Evolutionary conservation across 1,140 invertebrate genomes (phyloP).

Genomic region (Caerostris darwini): DNA sequence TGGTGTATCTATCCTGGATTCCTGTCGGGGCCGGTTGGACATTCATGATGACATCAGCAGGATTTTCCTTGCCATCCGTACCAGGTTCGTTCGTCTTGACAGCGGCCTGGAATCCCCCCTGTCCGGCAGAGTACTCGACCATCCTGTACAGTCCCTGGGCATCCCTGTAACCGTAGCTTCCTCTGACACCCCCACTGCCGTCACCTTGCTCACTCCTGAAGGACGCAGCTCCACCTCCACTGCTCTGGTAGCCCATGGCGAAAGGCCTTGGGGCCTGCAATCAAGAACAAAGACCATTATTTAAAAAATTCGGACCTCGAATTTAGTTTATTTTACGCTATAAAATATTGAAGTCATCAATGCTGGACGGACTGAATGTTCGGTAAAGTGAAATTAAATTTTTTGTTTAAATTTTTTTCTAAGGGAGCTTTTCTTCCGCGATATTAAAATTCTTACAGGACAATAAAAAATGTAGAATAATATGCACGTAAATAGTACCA

Average conservation of each 20-base stretch:
- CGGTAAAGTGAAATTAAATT: no score
- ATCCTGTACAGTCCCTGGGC: conserved; percentile 73
- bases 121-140: conserved; percentile 78
- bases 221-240: not conserved
- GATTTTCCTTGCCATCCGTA: conserved; percentile 26
- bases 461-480: no score
- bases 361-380: no score
- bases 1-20: conserved; percentile 17
- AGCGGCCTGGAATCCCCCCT: conserved; percentile 73
- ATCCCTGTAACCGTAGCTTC: conserved; percentile 77
- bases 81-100: conserved; percentile 79
- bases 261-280: not conserved
- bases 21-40: not conserved
- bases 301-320: no score
- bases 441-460: no score
- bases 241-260: not conserved
- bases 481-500: no score
- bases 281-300: no score
- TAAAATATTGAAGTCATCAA: no score
- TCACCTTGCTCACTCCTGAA: conserved; percentile 65
- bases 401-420: no score
- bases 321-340: no score
- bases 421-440: no score
- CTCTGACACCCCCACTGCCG: conserved; percentile 75
- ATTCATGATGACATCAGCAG: not conserved